Evolutionary conservation across 1,140 invertebrate species (phyloP).

Genomic region (Drosophila quadrilineata): DNA sequence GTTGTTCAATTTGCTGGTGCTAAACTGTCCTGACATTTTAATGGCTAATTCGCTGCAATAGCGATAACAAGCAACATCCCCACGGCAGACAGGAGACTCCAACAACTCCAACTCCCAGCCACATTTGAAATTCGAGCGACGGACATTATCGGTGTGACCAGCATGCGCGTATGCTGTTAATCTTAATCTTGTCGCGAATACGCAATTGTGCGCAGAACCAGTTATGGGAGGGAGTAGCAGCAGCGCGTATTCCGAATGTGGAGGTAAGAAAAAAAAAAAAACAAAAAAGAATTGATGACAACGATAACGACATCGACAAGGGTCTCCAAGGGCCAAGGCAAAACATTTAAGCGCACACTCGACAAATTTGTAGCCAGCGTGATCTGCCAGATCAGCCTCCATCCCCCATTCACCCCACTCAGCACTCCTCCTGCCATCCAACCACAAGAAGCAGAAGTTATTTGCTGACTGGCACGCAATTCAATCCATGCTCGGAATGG

Average conservation of each 20-base stretch:
- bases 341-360: slow-evolving; percentile 78
- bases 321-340: slow-evolving; percentile 39
- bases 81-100: no score
- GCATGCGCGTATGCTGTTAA: slow-evolving; percentile 37
- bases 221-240: no score
- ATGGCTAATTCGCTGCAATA: slow-evolving; percentile 34
- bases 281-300: slow-evolving; percentile 58
- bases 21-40: slow-evolving; percentile 49
- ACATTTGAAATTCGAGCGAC: slow-evolving; percentile 58
- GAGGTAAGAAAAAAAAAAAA: neutral
- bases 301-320: slow-evolving; percentile 23
- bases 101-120: no score
- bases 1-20: slow-evolving; percentile 38
- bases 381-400: slow-evolving; percentile 28
- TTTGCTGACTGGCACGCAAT: slow-evolving; percentile 62
- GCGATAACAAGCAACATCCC: slow-evolving; percentile 20
- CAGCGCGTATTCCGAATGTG: no score
- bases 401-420: neutral
- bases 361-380: slow-evolving; percentile 68
- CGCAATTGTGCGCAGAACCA: slow-evolving; percentile 48
- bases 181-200: slow-evolving; percentile 61
- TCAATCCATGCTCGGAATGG: slow-evolving; percentile 9
- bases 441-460: slow-evolving; percentile 29
- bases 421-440: neutral
- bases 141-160: slow-evolving; percentile 50